phyloP scores from a whole-genome alignment of 1,140 invertebrate species.

The Atopsyche davidsoni region DNA sequence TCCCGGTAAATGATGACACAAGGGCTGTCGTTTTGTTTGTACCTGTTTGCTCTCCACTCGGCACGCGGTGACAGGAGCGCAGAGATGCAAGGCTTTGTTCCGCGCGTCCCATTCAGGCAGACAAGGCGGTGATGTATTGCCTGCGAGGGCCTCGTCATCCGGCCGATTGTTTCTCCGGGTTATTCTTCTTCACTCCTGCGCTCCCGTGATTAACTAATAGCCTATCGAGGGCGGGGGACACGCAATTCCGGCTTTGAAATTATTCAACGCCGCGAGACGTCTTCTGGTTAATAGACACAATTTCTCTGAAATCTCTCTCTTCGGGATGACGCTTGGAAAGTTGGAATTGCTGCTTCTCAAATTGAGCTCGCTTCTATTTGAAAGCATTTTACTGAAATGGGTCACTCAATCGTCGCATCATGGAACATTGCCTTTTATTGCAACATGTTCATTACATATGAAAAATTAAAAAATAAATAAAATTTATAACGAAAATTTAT shows the following conservation, averaged over 20 bases:
- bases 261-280: not conserved
- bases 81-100: slow-evolving; percentile 13
- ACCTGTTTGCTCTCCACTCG: too few relatives aligned
- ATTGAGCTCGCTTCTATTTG: too few relatives aligned
- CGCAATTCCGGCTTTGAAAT: not conserved
- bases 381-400: too few relatives aligned
- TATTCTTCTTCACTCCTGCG: slow-evolving; percentile 10
- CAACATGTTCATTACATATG: too few relatives aligned
- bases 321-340: too few relatives aligned
- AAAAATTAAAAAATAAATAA: too few relatives aligned
- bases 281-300: slow-evolving; percentile 2
- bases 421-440: too few relatives aligned
- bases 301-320: slow-evolving; percentile 1
- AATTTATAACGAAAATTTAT: too few relatives aligned
- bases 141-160: slow-evolving; percentile 10
- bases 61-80: slow-evolving; percentile 14
- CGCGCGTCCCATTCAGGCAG: slow-evolving; percentile 13
- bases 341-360: too few relatives aligned
- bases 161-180: slow-evolving; percentile 14
- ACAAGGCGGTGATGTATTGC: slow-evolving; percentile 22
- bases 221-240: not conserved
- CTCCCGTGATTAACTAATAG: slow-evolving; percentile 16
- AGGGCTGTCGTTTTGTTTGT: too few relatives aligned
- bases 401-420: too few relatives aligned
- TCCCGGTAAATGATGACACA: too few relatives aligned